Evolutionary conservation across 2,888 invertebrate genomes (phyloP).

Genomic region (Calliopum simillimum): DNA sequence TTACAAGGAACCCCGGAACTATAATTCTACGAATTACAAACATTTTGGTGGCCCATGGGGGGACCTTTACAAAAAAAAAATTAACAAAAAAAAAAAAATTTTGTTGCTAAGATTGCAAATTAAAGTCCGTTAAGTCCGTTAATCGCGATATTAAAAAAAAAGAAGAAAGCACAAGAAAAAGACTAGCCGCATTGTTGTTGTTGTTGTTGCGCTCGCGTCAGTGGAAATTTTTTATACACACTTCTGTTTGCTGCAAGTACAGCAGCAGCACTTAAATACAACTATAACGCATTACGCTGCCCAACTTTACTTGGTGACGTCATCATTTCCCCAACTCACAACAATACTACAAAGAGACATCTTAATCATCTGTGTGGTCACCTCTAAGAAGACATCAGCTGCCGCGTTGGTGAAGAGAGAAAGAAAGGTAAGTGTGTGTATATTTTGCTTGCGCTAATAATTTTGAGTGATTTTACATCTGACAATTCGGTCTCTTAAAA

Average conservation of each 20-base stretch:
- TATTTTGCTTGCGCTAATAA: conserved; percentile 1
- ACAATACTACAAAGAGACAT: neutral
- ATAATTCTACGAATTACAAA: conserved; percentile 1
- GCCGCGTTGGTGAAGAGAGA: no score
- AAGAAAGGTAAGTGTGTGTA: neutral
- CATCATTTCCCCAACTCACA: neutral
- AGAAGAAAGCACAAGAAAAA: neutral
- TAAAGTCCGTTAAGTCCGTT: no score
- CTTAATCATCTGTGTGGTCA: neutral
- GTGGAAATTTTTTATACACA: neutral
- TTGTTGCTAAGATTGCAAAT: neutral
- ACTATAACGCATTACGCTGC: neutral
- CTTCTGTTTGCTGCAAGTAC: neutral
- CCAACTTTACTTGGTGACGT: neutral
- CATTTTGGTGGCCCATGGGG: neutral
- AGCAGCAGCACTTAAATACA: neutral
- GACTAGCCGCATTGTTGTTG: neutral
- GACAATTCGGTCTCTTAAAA: neutral
- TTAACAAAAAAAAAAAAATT: neutral
- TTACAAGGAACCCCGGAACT: neutral
- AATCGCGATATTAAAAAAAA: neutral
- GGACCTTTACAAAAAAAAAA: neutral
- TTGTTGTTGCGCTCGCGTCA: neutral
- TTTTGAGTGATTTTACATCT: neutral
- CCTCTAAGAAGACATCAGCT: neutral